A percentile compares a stretch with the other conserved stretches of the same genome.
Conservation (phyloP, 2,888 invertebrate genomes). For the Melitaea athalia region DNA sequence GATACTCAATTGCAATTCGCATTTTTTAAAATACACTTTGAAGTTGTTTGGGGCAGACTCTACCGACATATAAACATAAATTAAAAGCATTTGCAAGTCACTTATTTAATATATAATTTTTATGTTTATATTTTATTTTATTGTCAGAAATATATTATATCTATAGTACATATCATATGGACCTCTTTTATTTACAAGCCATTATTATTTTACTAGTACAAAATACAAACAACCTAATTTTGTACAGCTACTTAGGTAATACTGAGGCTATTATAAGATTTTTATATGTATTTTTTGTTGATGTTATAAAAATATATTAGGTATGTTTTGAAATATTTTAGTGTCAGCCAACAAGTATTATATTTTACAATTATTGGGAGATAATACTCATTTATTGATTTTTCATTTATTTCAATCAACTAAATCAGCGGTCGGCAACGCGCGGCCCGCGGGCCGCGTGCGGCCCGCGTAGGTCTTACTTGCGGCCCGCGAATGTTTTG, state of each 20-base stretch:
- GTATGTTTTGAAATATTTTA: too few relatives aligned
- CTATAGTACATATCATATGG: constrained; percentile 11
- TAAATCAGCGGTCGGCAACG: too few relatives aligned
- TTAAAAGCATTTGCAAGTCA: background rate
- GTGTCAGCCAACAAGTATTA: too few relatives aligned
- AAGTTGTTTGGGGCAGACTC: background rate
- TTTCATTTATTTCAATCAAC: too few relatives aligned
- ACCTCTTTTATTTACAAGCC: constrained; percentile 14
- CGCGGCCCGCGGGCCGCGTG: too few relatives aligned
- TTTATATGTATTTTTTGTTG: too few relatives aligned
- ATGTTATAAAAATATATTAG: too few relatives aligned
- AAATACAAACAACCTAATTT: background rate
- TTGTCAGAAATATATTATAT: constrained; percentile 15
- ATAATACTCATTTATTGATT: too few relatives aligned
- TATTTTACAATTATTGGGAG: too few relatives aligned
- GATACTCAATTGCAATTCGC: background rate
- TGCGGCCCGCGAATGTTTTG: too few relatives aligned
- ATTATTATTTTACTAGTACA: background rate
- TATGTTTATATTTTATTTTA: constrained; percentile 4
- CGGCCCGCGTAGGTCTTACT: too few relatives aligned
- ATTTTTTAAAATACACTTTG: background rate
- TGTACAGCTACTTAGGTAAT: background rate
- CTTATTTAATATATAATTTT: background rate
- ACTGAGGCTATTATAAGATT: background rate
- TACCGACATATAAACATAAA: background rate